Conservation (phyloP, 2,797 vertebrate genomes). For the Nyctalus aviator region DNA sequence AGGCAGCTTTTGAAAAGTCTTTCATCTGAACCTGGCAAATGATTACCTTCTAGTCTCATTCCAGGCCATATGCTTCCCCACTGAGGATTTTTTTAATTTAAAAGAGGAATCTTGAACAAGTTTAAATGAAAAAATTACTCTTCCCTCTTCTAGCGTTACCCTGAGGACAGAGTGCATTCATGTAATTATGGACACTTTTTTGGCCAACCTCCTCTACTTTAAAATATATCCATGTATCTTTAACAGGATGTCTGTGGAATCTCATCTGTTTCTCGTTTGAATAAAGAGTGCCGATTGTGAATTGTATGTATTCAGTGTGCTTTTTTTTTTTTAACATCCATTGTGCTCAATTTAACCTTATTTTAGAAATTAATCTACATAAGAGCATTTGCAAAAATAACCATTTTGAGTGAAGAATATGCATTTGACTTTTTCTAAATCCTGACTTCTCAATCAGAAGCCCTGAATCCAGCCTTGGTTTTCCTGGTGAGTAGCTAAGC, state of each 20-base stretch:
- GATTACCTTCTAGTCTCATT: conserved; percentile 43
- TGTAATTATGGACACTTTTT: conserved; percentile 66
- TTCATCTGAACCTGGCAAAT: conserved; percentile 48
- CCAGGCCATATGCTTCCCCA: neutral
- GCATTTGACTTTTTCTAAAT: conserved; percentile 22
- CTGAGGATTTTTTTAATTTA: conserved; percentile 72
- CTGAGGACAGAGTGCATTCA: conserved; percentile 17
- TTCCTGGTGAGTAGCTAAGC: conserved; percentile 10
- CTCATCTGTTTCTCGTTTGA: conserved; percentile 52
- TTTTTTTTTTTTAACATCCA: neutral
- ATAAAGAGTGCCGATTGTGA: neutral
- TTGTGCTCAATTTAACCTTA: neutral
- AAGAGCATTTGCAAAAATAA: conserved; percentile 40
- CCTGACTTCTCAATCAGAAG: conserved; percentile 20
- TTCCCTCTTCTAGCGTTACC: conserved; percentile 1
- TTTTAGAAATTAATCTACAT: conserved; percentile 56
- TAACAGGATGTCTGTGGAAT: conserved; percentile 43
- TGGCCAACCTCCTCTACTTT: conserved; percentile 27
- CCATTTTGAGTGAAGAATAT: neutral
- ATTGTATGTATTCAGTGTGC: neutral
- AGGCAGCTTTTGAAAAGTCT: conserved; percentile 52
- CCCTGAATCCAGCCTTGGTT: neutral
- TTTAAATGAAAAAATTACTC: conserved; percentile 69
- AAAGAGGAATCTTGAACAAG: conserved; percentile 74
- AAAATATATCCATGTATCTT: neutral